These are phyloP conservation scores for Watsonalla cultraria DNA, from an alignment of 2,888 invertebrate species.

Conservation along the genomic window DNA sequence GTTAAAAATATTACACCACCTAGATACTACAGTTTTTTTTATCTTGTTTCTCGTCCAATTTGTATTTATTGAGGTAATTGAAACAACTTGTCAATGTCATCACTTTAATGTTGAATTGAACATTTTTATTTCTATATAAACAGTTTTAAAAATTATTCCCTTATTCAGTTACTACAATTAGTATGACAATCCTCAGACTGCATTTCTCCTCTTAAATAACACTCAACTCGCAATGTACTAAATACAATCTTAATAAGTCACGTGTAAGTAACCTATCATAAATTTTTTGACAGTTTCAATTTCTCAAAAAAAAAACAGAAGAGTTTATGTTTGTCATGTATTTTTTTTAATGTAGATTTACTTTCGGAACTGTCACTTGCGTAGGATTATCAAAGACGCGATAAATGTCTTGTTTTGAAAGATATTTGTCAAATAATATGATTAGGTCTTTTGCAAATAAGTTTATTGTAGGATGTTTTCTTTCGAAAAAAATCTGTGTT, in stretches of 20 bases:
- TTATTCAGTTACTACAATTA: slow-evolving; percentile 22
- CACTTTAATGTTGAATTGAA: slow-evolving; percentile 73
- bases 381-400: too few relatives aligned
- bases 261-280: background rate
- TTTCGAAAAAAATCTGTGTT: too few relatives aligned
- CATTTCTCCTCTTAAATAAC: slow-evolving; percentile 17
- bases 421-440: too few relatives aligned
- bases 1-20: too few relatives aligned
- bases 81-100: slow-evolving; percentile 52
- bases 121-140: slow-evolving; percentile 74
- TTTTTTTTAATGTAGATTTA: too few relatives aligned
- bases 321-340: too few relatives aligned
- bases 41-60: slow-evolving; percentile 2
- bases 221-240: background rate
- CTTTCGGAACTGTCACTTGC: too few relatives aligned
- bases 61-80: slow-evolving; percentile 14
- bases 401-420: too few relatives aligned
- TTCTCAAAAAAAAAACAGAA: too few relatives aligned
- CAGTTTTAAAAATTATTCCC: slow-evolving; percentile 62
- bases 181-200: slow-evolving; percentile 26
- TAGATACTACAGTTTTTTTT: background rate
- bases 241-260: background rate
- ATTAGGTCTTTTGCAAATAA: too few relatives aligned
- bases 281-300: too few relatives aligned
- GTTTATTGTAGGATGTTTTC: too few relatives aligned